phyloP scores from a whole-genome alignment of 2,888 invertebrate species.

The Dicycla oo region DNA sequence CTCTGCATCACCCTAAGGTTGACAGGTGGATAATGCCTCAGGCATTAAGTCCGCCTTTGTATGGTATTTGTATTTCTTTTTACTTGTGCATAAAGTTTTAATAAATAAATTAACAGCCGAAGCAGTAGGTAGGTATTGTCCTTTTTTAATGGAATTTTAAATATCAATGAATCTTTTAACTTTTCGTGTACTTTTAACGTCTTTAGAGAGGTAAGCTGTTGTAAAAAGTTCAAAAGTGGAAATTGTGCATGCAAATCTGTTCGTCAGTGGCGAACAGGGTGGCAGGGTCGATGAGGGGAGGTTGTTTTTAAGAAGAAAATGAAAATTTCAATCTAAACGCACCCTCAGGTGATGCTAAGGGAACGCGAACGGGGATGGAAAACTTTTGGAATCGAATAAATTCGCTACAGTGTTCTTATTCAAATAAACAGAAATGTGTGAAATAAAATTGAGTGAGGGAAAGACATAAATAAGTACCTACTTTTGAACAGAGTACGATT shows the following conservation, averaged over 20 bases:
- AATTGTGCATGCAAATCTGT: constrained; percentile 83
- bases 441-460: constrained; percentile 12
- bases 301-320: constrained; percentile 84
- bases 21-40: too few species aligned
- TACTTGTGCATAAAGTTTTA: too few species aligned
- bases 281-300: constrained; percentile 70
- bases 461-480: background rate
- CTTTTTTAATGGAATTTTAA: constrained; percentile 38
- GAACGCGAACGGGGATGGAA: constrained; percentile 69
- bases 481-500: background rate
- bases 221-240: constrained; percentile 70
- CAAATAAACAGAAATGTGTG: constrained; percentile 46
- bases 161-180: constrained; percentile 47
- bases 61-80: too few species aligned
- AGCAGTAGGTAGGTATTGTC: constrained; percentile 41
- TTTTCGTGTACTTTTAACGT: constrained; percentile 50
- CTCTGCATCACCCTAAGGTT: too few species aligned
- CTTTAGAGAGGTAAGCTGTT: constrained; percentile 59
- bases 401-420: constrained; percentile 43
- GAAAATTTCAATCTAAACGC: constrained; percentile 87
- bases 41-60: too few species aligned
- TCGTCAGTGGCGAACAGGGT: constrained; percentile 73
- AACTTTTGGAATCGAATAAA: constrained; percentile 74
- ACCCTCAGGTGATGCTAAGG: constrained; percentile 81
- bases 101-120: constrained; percentile 3